Percentiles rank a stretch among this genome's conserved stretches.
These are phyloP conservation scores for Rapana venosa DNA, from an alignment of 2,888 invertebrate genomes.

Conservation along the genomic window DNA sequence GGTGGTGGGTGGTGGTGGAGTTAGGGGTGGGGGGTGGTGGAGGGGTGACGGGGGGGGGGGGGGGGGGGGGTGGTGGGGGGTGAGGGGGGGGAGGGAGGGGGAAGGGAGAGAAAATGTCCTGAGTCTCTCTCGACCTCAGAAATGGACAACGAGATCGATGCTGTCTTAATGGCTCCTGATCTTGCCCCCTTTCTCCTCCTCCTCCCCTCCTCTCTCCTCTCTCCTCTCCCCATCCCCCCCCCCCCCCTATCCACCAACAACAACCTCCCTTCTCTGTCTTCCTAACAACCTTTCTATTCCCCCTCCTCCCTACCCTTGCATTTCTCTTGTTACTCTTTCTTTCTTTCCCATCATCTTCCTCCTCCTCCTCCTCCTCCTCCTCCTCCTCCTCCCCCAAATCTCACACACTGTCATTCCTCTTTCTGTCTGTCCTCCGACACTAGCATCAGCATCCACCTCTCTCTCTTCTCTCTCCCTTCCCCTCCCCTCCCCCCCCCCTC, in stretches of 20 bases:
- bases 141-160: constrained; percentile 34
- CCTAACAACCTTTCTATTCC: not conserved
- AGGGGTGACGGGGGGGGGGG: no score
- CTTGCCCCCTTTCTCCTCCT: not conserved
- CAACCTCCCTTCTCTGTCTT: not conserved
- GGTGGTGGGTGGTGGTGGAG: no score
- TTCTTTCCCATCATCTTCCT: not conserved
- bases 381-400: not conserved
- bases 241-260: not conserved
- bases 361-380: no score
- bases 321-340: not conserved
- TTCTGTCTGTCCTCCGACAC: not conserved
- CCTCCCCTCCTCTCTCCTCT: not conserved
- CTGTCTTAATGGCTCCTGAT: constrained; percentile 19
- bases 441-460: not conserved
- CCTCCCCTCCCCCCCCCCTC: not conserved
- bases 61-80: not conserved
- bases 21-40: no score
- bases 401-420: not conserved
- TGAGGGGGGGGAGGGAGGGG: not conserved
- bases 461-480: not conserved
- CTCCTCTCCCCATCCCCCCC: not conserved
- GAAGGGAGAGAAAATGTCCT: not conserved
- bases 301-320: not conserved
- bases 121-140: constrained; percentile 17